Evolutionary conservation across 2,113 vertebrate species (phyloP).

Genomic region (Cryptotis parvus): DNA sequence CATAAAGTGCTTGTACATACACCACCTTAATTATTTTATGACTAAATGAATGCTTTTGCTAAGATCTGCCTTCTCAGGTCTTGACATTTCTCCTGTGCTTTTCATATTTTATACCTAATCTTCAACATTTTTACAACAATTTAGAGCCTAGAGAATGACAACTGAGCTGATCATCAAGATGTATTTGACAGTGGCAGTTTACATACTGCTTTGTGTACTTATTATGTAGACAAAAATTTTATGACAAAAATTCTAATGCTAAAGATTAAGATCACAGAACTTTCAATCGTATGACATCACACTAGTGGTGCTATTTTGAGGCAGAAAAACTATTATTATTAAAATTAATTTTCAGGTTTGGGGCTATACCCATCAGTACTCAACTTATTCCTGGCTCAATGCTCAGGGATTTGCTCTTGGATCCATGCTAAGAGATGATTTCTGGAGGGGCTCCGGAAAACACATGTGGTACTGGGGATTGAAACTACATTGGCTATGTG

Average conservation of each 20-base stretch:
- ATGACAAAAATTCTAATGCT: conserved; percentile 36
- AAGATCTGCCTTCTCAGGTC: background rate
- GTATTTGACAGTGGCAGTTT: conserved; percentile 9
- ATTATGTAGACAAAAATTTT: conserved; percentile 21
- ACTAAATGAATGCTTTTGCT: background rate
- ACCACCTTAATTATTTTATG: background rate
- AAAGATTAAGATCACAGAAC: background rate
- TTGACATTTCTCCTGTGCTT: background rate
- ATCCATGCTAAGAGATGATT: too few relatives aligned
- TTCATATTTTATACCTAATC: conserved; percentile 26
- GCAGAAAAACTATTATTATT: background rate
- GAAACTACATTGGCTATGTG: too few relatives aligned
- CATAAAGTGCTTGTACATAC: background rate
- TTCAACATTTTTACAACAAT: background rate
- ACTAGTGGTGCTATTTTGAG: conserved; percentile 66
- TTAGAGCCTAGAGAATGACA: background rate
- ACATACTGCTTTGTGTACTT: background rate
- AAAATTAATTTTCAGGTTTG: too few relatives aligned
- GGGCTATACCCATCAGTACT: too few relatives aligned
- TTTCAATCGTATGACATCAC: conserved; percentile 39
- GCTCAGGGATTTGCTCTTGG: too few relatives aligned
- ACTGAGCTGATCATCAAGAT: background rate
- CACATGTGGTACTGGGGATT: too few relatives aligned
- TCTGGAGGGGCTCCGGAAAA: too few relatives aligned
- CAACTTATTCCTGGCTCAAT: too few relatives aligned